Percentiles rank a stretch among this genome's conserved stretches.
Conservation (phyloP, 2,113 vertebrate species). For the Dicerorhinus sumatrensis region DNA sequence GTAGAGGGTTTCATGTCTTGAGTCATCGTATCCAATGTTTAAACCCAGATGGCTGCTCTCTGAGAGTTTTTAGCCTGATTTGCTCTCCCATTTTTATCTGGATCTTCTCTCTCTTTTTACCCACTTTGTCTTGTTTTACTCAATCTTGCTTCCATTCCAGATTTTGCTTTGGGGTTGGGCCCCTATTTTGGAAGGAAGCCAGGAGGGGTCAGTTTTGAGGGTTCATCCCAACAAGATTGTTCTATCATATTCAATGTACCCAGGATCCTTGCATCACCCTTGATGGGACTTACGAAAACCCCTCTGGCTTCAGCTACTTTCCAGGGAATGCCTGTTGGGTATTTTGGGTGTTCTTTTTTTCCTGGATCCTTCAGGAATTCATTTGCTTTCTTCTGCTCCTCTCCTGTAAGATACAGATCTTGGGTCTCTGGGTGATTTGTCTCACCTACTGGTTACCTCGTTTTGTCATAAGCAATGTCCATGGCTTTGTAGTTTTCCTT, state of each 20-base stretch:
- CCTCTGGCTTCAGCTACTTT: background rate
- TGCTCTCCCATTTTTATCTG: background rate
- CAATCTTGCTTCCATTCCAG: background rate
- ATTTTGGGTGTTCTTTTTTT: background rate
- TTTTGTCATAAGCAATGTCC: background rate
- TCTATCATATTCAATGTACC: background rate
- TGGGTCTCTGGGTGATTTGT: background rate
- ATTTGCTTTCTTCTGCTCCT: background rate
- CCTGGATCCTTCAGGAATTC: background rate
- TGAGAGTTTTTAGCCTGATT: too few relatives aligned
- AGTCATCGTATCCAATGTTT: too few relatives aligned
- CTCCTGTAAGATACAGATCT: background rate
- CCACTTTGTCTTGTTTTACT: too few relatives aligned
- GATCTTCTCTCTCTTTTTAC: background rate
- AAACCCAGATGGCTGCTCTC: background rate
- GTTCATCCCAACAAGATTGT: background rate
- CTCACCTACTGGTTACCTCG: background rate
- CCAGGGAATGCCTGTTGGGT: too few relatives aligned
- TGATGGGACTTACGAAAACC: too few relatives aligned
- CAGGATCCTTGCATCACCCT: background rate
- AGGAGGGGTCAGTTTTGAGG: background rate
- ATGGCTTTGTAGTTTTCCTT: too few relatives aligned
- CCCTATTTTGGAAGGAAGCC: background rate
- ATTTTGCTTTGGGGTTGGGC: too few relatives aligned
- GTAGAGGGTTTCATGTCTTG: background rate